A percentile compares a stretch with the other conserved stretches of the same genome.
These are phyloP conservation scores for Upupa epops DNA, from an alignment of 2,113 vertebrate species.

Conservation along the genomic window DNA sequence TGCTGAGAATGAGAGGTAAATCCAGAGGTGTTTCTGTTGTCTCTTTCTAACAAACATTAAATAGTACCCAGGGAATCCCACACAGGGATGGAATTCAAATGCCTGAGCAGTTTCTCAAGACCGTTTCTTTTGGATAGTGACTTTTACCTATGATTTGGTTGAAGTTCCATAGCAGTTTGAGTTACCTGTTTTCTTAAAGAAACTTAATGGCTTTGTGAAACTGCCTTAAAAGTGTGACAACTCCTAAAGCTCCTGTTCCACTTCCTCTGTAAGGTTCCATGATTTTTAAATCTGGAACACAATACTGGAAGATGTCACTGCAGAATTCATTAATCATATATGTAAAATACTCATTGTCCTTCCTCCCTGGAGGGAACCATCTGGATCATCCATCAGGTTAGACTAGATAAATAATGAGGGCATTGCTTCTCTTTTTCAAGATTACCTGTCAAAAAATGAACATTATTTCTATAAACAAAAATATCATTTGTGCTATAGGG, in stretches of 20 bases:
- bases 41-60: neutral
- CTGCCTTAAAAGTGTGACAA: neutral
- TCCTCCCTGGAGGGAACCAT: slow-evolving; percentile 3
- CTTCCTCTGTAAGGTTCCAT: slow-evolving; percentile 5
- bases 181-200: neutral
- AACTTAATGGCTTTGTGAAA: neutral
- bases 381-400: neutral
- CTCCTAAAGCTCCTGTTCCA: neutral
- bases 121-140: neutral
- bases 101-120: neutral
- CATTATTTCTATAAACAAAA: neutral
- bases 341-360: slow-evolving; percentile 26
- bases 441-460: slow-evolving; percentile 29
- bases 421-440: neutral
- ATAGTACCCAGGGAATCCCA: neutral
- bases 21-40: neutral
- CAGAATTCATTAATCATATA: neutral
- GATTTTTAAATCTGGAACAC: neutral
- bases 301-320: neutral
- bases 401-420: slow-evolving; percentile 13
- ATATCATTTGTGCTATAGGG: neutral
- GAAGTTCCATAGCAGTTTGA: neutral
- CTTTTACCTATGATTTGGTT: neutral
- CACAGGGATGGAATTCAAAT: neutral
- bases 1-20: neutral